Evolutionary conservation across 1,140 invertebrate genomes (phyloP).

Genomic region (Aporrectodea caliginosa): DNA sequence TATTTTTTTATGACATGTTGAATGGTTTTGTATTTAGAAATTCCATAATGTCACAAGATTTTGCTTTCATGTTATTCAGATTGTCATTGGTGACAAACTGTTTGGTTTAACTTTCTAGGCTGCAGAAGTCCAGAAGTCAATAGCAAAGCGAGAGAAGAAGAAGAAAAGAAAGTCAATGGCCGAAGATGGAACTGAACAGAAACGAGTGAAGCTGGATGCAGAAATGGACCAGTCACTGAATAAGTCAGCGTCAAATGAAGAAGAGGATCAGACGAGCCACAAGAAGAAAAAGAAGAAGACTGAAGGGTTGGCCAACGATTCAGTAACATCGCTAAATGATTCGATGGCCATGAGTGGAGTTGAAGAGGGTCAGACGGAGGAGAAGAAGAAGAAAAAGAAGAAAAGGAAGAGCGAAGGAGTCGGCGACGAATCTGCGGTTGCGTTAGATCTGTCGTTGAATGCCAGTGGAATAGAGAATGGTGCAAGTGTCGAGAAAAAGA

Average conservation of each 20-base stretch:
- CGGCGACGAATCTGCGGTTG: too few relatives aligned
- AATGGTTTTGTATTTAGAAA: too few relatives aligned
- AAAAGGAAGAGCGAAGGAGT: neutral
- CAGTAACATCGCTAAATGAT: neutral
- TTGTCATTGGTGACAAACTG: conserved; percentile 5
- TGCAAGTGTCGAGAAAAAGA: too few relatives aligned
- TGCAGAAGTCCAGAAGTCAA: conserved; percentile 41
- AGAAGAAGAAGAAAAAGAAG: conserved; percentile 26
- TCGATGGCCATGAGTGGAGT: neutral
- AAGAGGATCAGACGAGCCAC: conserved; percentile 34
- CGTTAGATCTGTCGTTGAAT: neutral
- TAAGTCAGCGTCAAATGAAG: conserved; percentile 1
- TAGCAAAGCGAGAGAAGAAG: conserved; percentile 40
- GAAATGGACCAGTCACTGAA: conserved; percentile 7
- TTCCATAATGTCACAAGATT: too few relatives aligned
- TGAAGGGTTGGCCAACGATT: conserved; percentile 33
- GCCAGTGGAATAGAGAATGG: neutral
- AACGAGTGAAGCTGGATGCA: neutral
- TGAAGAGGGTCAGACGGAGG: neutral
- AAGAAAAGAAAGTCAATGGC: conserved; percentile 38
- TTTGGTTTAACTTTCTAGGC: conserved; percentile 44
- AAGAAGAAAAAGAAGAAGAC: conserved; percentile 32
- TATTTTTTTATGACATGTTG: neutral
- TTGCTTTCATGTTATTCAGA: conserved; percentile 1
- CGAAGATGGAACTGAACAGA: neutral